Base-by-base conservation (phyloP, 2,113 vertebrate species). In the Puma concolor region DNA sequence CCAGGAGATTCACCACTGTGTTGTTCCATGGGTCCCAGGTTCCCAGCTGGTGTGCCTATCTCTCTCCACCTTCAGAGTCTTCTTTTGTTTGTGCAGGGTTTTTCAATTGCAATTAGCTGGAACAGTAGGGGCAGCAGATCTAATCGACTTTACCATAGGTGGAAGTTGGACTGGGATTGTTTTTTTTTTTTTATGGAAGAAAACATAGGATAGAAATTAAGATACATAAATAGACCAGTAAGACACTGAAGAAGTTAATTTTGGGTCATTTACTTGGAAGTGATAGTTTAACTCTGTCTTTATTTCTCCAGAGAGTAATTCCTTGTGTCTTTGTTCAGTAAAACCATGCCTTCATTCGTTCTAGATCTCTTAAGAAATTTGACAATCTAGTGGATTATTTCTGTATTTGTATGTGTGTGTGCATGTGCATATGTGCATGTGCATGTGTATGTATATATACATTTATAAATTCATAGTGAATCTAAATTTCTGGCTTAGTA, bases 301-400 rank as follows among this genome's bases (percentile, higher is more conserved):
- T 31, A 63, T 91, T 88, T 82, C 83, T 82, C 14, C 57, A 90
- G 48, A 92, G 41, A 72, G 33, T 76, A 85, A 48, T 57, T 97
- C 29, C 88, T 16, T 88, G 8, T 63, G 54, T 94, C 25, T 64
- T 64, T 85, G 38, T 91, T 83, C 16, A 88, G 17, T 92, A 85
- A 88, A 92, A 89, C 64, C 84, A 97, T 60, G 80, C 16, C 17
- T 57, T 80, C 66, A 80, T 50, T 85, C 31, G 44, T 92, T 96
- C 94, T 52, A 81, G 54, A 25, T 94, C 27, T 92, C 27, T 41
- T 85, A 96, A 72, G 64, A 94, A 38, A 48, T 31, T 82, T 83
- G 74, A 66, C 63, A 64, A 31, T 72, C 16, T 67, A 79, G 10
- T 83, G 14, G 69, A 63, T 57, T 87, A 83, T 94, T 85, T 89